A percentile compares a stretch with the other conserved stretches of the same genome.
Conservation (phyloP, 2,888 invertebrate species). For the Tinea trinotella region DNA sequence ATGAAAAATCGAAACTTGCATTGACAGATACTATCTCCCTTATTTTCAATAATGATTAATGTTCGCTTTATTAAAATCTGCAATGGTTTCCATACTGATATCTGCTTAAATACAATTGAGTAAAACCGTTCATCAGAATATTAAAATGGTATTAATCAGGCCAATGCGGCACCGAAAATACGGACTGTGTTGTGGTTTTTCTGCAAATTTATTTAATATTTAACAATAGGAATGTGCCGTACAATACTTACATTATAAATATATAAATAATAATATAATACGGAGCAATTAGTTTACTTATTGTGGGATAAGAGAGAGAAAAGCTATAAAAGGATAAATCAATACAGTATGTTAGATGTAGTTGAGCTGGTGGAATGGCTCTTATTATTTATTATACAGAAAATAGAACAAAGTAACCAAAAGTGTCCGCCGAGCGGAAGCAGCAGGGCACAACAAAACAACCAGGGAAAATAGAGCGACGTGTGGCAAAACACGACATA, state of each 20-base stretch:
- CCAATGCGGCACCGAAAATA: neutral
- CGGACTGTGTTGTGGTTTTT: slow-evolving; percentile 11
- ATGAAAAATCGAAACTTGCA: slow-evolving; percentile 48
- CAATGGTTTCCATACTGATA: slow-evolving; percentile 15
- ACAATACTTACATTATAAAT: neutral
- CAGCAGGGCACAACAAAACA: slow-evolving; percentile 63
- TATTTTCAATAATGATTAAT: slow-evolving; percentile 52
- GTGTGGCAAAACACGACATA: slow-evolving; percentile 29
- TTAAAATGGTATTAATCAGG: slow-evolving; percentile 49
- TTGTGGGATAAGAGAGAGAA: neutral
- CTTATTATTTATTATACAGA: slow-evolving; percentile 67
- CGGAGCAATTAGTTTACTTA: neutral
- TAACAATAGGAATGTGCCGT: neutral
- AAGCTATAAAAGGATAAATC: neutral
- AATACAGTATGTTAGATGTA: slow-evolving; percentile 11
- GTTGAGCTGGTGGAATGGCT: slow-evolving; percentile 18
- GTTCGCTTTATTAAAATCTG: slow-evolving; percentile 11
- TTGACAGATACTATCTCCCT: slow-evolving; percentile 47
- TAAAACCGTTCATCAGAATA: slow-evolving; percentile 51
- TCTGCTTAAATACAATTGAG: slow-evolving; percentile 5
- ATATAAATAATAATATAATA: neutral
- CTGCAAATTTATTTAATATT: neutral
- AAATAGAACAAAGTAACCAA: slow-evolving; percentile 69
- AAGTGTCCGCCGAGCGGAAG: slow-evolving; percentile 66
- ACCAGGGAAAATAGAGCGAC: slow-evolving; percentile 60